phyloP scores from a whole-genome alignment of 2,888 invertebrate species.

The Ceriagrion tenellum region DNA sequence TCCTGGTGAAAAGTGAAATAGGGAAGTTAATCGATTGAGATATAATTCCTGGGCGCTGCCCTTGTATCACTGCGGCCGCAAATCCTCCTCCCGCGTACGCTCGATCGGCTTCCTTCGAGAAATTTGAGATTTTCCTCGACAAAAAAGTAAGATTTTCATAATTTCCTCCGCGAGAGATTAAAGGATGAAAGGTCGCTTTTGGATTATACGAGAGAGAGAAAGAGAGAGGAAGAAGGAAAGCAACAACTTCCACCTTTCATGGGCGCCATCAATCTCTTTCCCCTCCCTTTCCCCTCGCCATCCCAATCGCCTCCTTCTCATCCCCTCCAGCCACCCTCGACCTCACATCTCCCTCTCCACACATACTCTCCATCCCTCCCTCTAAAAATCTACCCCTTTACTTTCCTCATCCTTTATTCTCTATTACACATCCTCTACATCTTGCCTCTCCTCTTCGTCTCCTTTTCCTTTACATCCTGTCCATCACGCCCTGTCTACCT shows the following conservation, averaged over 20 bases:
- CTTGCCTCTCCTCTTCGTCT: not conserved
- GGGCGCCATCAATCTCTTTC: slow-evolving; percentile 32
- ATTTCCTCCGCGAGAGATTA: not conserved
- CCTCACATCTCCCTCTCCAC: too few species aligned
- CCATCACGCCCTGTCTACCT: not conserved
- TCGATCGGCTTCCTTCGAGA: not conserved
- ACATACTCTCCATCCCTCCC: too few species aligned
- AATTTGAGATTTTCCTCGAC: not conserved
- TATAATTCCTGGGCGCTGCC: not conserved
- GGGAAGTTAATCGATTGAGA: not conserved
- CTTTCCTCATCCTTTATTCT: not conserved
- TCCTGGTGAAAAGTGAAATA: not conserved
- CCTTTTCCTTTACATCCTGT: not conserved
- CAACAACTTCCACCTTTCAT: slow-evolving; percentile 26
- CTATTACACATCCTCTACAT: too few species aligned
- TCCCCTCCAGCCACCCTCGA: too few species aligned
- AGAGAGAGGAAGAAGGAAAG: not conserved
- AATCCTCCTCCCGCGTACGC: not conserved
- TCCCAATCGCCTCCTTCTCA: too few species aligned
- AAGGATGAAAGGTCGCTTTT: not conserved
- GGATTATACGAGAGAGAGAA: not conserved
- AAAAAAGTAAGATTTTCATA: not conserved
- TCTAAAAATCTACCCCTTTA: too few species aligned
- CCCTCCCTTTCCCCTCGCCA: not conserved
- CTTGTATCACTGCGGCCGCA: not conserved